Base-by-base conservation (phyloP, 1,140 invertebrate genomes). In the Papilio polyxenes region DNA sequence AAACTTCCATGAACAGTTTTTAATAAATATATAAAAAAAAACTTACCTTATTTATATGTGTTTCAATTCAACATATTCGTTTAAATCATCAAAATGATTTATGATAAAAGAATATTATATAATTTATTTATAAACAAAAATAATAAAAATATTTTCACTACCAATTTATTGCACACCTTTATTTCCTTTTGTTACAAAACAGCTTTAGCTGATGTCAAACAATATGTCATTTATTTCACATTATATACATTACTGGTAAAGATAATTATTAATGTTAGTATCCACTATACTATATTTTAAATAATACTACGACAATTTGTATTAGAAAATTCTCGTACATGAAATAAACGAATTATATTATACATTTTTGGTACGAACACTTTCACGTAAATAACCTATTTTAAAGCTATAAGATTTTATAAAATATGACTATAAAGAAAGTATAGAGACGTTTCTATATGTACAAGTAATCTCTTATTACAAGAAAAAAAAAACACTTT, bases 311-410 rank as follows among this genome's bases (percentile, higher is more conserved):
- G 86, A 92, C 90, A 93, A 90, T 92, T 90, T 92, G 89, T 91
- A 90, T 86, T 65, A 74, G 89, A 92, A 93, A 92, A 89, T 88
- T 87, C 90, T 89, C 89, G 87, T 90, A 93, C 92, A 65, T 91
- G 93, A 94, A 92, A 92, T 86, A 80, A 89, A 87, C 88, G 90
- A 89, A 89, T 84, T 82, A 87, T 87, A 92, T 92, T 92, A 92
- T 90, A 93, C 91, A 94, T 91, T 92, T 94, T 94, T 93, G 92
- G 92, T 94, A 93, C 89, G 90, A 89, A 89, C 87, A 91, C 90
- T 91, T 94, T 87, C 89, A 88, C 84, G 62, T 80, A 82, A 83
- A 83, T 88, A 86, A 87, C 82, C 88, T 91, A 90, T 87, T 80
- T 93, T 94, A 94, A 94, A 94, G 93, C 93, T 94, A 92, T 93